A percentile compares a stretch with the other conserved stretches of the same genome.
Evolutionary conservation across 2,113 vertebrate genomes (phyloP).

Genomic region (Albula goreensis): DNA sequence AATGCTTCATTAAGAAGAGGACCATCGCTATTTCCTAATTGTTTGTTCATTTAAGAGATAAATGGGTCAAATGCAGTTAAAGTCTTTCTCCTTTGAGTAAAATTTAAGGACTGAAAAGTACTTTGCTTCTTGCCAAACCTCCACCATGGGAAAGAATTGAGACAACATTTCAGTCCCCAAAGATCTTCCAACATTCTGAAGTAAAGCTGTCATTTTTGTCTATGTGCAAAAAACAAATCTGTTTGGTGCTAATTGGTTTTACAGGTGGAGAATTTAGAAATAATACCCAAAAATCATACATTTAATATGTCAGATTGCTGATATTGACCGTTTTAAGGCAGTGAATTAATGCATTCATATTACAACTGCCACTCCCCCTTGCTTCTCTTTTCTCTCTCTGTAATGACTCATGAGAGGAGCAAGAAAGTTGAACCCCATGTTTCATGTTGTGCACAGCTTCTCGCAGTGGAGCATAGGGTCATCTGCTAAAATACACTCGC

Average conservation of each 20-base stretch:
- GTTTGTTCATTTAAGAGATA: neutral
- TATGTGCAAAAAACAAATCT: no score
- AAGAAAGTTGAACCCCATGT: no score
- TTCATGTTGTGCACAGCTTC: no score
- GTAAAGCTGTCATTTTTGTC: neutral
- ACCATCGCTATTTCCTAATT: neutral
- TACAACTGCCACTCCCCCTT: no score
- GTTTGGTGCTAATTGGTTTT: no score
- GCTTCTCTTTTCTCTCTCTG: no score
- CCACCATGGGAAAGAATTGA: neutral
- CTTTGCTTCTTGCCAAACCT: neutral
- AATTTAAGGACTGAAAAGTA: neutral
- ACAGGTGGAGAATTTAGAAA: no score
- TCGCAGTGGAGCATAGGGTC: slow-evolving; percentile 30
- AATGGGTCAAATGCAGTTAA: neutral
- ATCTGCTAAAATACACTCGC: slow-evolving; percentile 36
- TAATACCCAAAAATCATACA: no score
- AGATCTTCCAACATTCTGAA: neutral
- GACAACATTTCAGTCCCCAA: neutral
- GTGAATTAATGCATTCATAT: no score
- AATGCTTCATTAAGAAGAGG: slow-evolving; percentile 25
- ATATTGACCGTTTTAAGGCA: no score
- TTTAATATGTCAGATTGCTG: no score
- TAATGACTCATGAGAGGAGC: no score
- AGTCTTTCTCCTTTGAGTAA: neutral